Conservation (phyloP, 2,113 vertebrate species). For the Rhagologus leucostigma region DNA sequence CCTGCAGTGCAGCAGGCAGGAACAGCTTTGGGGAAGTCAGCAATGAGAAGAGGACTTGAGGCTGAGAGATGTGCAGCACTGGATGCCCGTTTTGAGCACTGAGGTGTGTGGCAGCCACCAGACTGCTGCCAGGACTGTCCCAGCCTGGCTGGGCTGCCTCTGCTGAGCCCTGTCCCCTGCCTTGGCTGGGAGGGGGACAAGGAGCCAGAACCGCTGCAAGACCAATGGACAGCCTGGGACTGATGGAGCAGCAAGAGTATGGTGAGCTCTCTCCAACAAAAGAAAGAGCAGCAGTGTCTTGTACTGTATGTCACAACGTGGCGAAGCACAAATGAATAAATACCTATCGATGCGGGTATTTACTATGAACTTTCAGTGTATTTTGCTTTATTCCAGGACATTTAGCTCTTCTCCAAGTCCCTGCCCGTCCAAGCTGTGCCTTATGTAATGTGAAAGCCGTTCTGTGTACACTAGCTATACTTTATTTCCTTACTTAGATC, state of each 20-base stretch:
- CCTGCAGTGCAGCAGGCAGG: background rate
- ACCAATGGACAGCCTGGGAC: background rate
- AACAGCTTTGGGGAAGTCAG: background rate
- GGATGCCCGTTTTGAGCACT: background rate
- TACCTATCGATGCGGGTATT: conserved; percentile 63
- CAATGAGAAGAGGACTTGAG: background rate
- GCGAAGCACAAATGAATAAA: conserved; percentile 65
- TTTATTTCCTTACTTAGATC: conserved; percentile 73
- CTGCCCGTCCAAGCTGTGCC: conserved; percentile 56
- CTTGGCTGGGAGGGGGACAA: background rate
- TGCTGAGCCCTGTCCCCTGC: background rate
- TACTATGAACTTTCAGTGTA: conserved; percentile 63
- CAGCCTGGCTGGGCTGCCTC: background rate
- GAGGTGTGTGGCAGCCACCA: background rate
- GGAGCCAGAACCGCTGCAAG: background rate
- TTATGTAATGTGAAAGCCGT: conserved; percentile 69
- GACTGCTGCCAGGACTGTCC: background rate
- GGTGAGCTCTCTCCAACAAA: background rate
- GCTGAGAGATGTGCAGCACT: background rate
- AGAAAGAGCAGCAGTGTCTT: conserved; percentile 22
- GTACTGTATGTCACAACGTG: conserved; percentile 57
- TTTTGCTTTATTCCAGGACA: conserved; percentile 71
- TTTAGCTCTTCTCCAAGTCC: conserved; percentile 50
- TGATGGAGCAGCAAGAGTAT: background rate
- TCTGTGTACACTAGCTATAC: conserved; percentile 55